These are phyloP conservation scores for Protomyctophum bolini DNA, from an alignment of 2,113 vertebrate species.

Conservation along the genomic window DNA sequence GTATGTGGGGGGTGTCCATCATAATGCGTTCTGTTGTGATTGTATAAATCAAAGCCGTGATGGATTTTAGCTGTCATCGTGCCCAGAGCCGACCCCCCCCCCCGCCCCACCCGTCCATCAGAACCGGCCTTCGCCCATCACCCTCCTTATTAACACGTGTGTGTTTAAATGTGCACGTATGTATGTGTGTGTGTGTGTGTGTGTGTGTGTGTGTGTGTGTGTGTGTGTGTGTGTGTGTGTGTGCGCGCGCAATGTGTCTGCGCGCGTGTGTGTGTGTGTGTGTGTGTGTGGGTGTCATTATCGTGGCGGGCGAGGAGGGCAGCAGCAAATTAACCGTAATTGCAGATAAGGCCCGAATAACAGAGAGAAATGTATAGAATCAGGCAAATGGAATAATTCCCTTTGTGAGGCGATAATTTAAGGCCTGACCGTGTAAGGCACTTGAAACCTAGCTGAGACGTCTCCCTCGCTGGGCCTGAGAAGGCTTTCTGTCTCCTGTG, in stretches of 20 bases:
- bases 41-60: slow-evolving; percentile 73
- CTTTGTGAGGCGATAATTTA: slow-evolving; percentile 55
- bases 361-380: slow-evolving; percentile 60
- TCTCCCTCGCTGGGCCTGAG: slow-evolving; percentile 16
- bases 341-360: slow-evolving; percentile 62
- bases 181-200: slow-evolving; percentile 30
- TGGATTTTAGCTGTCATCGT: slow-evolving; percentile 61
- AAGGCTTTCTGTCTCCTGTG: slow-evolving; percentile 8
- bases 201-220: slow-evolving; percentile 12
- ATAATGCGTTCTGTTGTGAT: slow-evolving; percentile 64
- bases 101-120: slow-evolving; percentile 18
- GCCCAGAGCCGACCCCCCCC: slow-evolving; percentile 14
- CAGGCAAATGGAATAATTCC: slow-evolving; percentile 63
- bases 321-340: slow-evolving; percentile 68
- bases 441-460: slow-evolving; percentile 25
- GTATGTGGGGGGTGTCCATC: slow-evolving; percentile 30
- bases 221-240: slow-evolving; percentile 10
- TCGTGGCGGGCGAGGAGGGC: slow-evolving; percentile 44
- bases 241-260: slow-evolving; percentile 26
- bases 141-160: slow-evolving; percentile 35
- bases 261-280: slow-evolving; percentile 9
- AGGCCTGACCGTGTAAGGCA: slow-evolving; percentile 17
- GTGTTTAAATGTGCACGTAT: not conserved
- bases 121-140: slow-evolving; percentile 5
- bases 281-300: slow-evolving; percentile 30